Evolutionary conservation across 2,797 vertebrate genomes (phyloP).

Genomic region (Bryconaethiops microstoma): DNA sequence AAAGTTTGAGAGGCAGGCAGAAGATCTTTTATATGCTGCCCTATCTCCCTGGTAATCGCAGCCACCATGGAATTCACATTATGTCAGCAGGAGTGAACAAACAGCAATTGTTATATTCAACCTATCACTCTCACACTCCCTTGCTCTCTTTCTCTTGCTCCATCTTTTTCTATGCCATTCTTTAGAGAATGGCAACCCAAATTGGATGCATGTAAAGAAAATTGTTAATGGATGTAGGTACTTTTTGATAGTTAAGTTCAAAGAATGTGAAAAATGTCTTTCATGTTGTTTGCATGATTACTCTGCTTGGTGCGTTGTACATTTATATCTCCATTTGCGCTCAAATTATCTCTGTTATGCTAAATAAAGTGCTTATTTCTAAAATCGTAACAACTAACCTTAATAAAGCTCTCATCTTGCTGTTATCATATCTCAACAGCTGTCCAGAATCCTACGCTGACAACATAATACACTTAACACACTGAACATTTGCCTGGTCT

Average conservation of each 20-base stretch:
- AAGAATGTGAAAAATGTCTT: conserved; percentile 12
- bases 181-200: conserved; percentile 31
- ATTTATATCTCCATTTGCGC: conserved; percentile 15
- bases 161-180: background rate
- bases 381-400: conserved; percentile 2
- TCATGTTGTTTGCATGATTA: conserved; percentile 14
- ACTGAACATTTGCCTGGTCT: background rate
- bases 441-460: background rate
- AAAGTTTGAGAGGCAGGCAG: conserved; percentile 54
- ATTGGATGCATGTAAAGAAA: conserved; percentile 48
- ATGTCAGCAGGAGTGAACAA: conserved; percentile 55
- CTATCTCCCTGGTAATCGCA: conserved; percentile 55
- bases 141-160: background rate
- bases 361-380: conserved; percentile 18
- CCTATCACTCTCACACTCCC: background rate
- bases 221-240: conserved; percentile 27
- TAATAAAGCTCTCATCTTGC: background rate
- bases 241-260: conserved; percentile 30
- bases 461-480: background rate
- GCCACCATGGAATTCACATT: conserved; percentile 55
- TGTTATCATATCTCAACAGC: background rate
- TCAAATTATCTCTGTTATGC: conserved; percentile 10
- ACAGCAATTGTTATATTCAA: conserved; percentile 40
- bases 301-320: conserved; percentile 7
- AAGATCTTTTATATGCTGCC: conserved; percentile 49